Conservation (phyloP, 2,113 vertebrate genomes). For the Phocoena phocoena region DNA sequence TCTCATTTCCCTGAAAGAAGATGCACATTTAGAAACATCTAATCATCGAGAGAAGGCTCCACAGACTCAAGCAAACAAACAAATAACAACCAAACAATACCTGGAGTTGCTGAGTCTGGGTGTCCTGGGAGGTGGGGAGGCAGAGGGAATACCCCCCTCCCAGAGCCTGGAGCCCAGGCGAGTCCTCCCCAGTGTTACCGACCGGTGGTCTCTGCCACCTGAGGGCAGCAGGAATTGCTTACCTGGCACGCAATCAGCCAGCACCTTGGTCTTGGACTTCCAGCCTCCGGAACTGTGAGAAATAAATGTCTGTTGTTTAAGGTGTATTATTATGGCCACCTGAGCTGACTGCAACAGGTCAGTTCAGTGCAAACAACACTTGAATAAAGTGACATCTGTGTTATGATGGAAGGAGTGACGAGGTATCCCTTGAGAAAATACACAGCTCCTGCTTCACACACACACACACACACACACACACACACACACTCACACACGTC, state of each 20-base stretch:
- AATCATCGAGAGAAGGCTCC: not conserved
- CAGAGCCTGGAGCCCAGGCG: not conserved
- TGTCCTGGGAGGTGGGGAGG: not conserved
- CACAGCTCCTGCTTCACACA: not conserved
- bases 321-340: too few species aligned
- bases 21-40: too few species aligned
- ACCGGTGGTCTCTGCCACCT: accelerated
- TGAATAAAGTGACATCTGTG: not conserved
- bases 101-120: too few species aligned
- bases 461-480: not conserved
- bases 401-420: accelerated
- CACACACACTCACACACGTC: not conserved
- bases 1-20: not conserved
- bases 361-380: not conserved
- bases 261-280: too few species aligned
- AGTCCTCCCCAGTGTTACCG: accelerated
- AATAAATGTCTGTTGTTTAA: too few species aligned
- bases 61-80: not conserved
- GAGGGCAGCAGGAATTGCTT: not conserved
- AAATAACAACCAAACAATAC: not conserved
- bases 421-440: not conserved
- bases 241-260: not conserved
- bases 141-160: not conserved
- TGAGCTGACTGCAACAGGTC: not conserved
- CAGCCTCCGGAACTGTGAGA: not conserved